phyloP scores from a whole-genome alignment of 2,888 invertebrate genomes.

The Chromoteleia sp. region DNA sequence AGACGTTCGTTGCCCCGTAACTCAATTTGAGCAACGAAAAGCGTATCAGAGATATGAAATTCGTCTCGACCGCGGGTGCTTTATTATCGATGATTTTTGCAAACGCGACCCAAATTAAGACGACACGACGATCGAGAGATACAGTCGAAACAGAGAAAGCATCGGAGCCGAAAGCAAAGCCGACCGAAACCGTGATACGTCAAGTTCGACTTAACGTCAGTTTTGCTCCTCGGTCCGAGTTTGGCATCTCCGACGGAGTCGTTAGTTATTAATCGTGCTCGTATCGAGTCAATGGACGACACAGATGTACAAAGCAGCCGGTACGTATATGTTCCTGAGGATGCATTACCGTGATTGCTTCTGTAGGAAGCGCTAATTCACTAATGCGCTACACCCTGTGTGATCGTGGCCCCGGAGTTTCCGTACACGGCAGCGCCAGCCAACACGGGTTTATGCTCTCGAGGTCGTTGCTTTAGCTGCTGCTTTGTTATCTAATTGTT shows the following conservation, averaged over 20 bases:
- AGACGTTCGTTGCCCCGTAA: background rate
- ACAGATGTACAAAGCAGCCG: slow-evolving; percentile 67
- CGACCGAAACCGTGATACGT: slow-evolving; percentile 24
- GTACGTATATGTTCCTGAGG: slow-evolving; percentile 61
- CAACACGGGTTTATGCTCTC: slow-evolving; percentile 72
- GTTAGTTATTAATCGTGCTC: slow-evolving; percentile 77
- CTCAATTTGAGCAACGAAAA: background rate
- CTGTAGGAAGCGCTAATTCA: slow-evolving; percentile 81
- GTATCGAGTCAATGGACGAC: slow-evolving; percentile 62
- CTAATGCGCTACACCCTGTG: slow-evolving; percentile 79
- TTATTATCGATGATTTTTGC: slow-evolving; percentile 30
- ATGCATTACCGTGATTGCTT: slow-evolving; percentile 83
- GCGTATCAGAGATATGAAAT: slow-evolving; percentile 8
- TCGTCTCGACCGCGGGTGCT: slow-evolving; percentile 1
- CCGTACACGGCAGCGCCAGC: slow-evolving; percentile 27
- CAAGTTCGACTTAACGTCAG: slow-evolving; percentile 54
- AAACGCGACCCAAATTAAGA: slow-evolving; percentile 20
- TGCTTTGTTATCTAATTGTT: slow-evolving; percentile 71
- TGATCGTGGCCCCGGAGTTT: slow-evolving; percentile 52
- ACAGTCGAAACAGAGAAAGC: background rate
- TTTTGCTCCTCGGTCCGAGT: slow-evolving; percentile 27
- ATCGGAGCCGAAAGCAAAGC: background rate
- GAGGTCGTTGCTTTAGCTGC: slow-evolving; percentile 44
- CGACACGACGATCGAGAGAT: background rate
- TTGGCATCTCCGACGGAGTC: slow-evolving; percentile 62